Percentiles rank a stretch among this genome's conserved stretches.
Conservation (phyloP, 2,888 invertebrate species). For the Coleophora flavipennella region DNA sequence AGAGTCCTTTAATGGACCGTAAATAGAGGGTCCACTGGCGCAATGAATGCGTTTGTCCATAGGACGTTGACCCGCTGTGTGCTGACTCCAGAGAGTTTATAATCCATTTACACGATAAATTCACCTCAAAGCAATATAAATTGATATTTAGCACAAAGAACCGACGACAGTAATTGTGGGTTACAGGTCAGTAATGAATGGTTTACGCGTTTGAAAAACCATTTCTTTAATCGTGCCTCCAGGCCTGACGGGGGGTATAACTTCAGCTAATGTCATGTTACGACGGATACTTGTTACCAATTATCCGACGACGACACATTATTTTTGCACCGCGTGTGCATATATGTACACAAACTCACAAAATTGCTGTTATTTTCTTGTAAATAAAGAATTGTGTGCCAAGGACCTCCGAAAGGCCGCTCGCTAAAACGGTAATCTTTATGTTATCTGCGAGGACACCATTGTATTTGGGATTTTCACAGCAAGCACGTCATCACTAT, state of each 20-base stretch:
- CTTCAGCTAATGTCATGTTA: too few relatives aligned
- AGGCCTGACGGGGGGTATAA: too few relatives aligned
- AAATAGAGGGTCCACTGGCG: slow-evolving; percentile 8
- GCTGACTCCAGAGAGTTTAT: slow-evolving; percentile 6
- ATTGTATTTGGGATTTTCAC: slow-evolving; percentile 40
- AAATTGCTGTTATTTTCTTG: slow-evolving; percentile 45
- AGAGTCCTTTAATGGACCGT: slow-evolving; percentile 3
- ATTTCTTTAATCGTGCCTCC: slow-evolving; percentile 36
- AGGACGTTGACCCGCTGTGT: slow-evolving; percentile 18
- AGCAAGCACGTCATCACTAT: slow-evolving; percentile 30
- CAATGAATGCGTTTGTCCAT: slow-evolving; percentile 20
- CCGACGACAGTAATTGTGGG: slow-evolving; percentile 43
- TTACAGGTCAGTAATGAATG: slow-evolving; percentile 31
- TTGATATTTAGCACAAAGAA: slow-evolving; percentile 45
- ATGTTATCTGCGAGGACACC: slow-evolving; percentile 55
- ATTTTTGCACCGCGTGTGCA: too few relatives aligned
- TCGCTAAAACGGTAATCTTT: slow-evolving; percentile 66
- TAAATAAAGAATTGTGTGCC: slow-evolving; percentile 49
- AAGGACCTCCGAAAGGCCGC: slow-evolving; percentile 62
- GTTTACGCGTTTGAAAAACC: slow-evolving; percentile 31
- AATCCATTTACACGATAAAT: slow-evolving; percentile 16
- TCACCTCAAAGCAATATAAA: slow-evolving; percentile 25
- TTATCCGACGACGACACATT: too few relatives aligned
- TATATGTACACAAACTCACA: too few relatives aligned
- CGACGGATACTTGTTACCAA: too few relatives aligned